Conservation (phyloP, 2,888 invertebrate species). For the Seira musarum region DNA sequence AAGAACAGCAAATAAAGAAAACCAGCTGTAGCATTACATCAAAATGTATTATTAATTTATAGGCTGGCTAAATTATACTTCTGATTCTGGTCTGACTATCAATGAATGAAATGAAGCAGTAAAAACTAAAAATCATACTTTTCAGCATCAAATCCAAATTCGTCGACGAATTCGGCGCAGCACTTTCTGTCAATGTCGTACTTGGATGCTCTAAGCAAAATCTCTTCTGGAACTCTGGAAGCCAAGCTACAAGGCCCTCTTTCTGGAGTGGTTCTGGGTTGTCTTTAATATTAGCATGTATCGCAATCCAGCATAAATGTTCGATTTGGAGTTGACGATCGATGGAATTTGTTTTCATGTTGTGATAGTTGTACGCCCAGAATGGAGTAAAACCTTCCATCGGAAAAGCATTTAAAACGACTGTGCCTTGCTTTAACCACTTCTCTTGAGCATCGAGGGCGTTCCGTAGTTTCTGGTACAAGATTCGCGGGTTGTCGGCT, state of each 20-base stretch:
- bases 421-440: background rate
- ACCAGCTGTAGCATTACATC: no score
- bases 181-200: background rate
- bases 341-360: background rate
- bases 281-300: background rate
- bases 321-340: constrained; percentile 25
- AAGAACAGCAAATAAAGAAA: no score
- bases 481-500: background rate
- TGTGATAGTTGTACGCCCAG: no score
- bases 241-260: constrained; percentile 33
- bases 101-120: background rate
- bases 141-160: constrained; percentile 4
- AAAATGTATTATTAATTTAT: no score
- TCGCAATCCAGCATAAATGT: constrained; percentile 31
- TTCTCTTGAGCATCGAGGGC: background rate
- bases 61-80: no score
- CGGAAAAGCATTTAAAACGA: background rate
- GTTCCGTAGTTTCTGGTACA: background rate
- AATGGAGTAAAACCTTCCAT: no score
- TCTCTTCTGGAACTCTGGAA: constrained; percentile 12
- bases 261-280: background rate
- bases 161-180: background rate
- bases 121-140: constrained; percentile 15
- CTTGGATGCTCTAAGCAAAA: background rate
- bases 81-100: no score